These are phyloP conservation scores for Orcinus orca DNA, from an alignment of 2,113 vertebrate genomes.

Conservation along the genomic window DNA sequence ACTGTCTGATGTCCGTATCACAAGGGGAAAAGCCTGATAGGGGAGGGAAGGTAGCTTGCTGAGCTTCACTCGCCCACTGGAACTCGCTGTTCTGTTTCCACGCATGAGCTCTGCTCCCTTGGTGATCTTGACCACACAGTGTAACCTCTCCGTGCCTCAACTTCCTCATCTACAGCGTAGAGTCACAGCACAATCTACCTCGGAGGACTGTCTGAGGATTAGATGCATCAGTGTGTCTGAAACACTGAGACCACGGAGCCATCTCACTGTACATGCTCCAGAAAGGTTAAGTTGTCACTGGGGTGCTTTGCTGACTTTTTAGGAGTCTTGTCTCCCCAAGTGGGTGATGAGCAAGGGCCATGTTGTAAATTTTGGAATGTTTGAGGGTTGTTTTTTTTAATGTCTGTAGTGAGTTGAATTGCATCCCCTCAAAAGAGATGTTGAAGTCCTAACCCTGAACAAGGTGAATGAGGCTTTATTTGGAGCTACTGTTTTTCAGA, in stretches of 20 bases:
- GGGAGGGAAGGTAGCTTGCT: accelerated
- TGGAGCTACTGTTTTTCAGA: neutral
- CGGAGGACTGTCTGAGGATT: accelerated
- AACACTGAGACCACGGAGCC: neutral
- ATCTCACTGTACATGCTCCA: accelerated
- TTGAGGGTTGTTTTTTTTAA: neutral
- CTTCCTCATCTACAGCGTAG: neutral
- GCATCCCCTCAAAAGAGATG: neutral
- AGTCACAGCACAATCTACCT: neutral
- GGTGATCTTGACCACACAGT: neutral
- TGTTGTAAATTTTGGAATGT: neutral
- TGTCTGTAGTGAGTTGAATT: neutral
- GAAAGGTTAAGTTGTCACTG: accelerated
- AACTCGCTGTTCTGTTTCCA: neutral
- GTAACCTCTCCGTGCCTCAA: neutral
- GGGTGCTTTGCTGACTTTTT: neutral
- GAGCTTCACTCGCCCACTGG: neutral
- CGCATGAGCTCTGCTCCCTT: neutral
- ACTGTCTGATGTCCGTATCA: accelerated
- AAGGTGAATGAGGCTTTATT: neutral
- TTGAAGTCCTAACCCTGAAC: neutral
- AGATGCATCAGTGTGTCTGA: accelerated
- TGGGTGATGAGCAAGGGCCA: neutral
- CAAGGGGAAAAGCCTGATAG: accelerated
- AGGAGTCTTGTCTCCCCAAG: neutral